phyloP scores from a whole-genome alignment of 2,888 invertebrate genomes.

The Tenthredo notha region DNA sequence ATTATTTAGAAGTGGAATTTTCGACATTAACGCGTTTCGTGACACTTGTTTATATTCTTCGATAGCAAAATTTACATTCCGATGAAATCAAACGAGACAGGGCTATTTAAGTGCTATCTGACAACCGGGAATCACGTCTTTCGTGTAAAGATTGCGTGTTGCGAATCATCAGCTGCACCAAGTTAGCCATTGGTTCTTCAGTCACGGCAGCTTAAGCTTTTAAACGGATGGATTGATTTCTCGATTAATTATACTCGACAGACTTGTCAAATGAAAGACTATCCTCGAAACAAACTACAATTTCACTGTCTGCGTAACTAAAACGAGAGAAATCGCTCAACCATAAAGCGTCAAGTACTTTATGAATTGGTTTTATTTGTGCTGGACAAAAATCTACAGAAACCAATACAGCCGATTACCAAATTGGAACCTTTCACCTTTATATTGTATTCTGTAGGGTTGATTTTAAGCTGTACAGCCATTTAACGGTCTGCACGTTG shows the following conservation, averaged over 20 bases:
- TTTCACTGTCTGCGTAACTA: not conserved
- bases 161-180: constrained; percentile 39
- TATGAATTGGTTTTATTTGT: not conserved
- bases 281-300: not conserved
- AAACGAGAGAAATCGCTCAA: not conserved
- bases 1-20: constrained; percentile 20
- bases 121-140: constrained; percentile 15
- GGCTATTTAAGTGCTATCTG: constrained; percentile 27
- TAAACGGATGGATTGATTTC: constrained; percentile 41
- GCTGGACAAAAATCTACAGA: not conserved
- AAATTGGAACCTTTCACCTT: not conserved
- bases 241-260: constrained; percentile 4
- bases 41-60: constrained; percentile 26
- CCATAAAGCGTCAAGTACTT: not conserved
- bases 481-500: not conserved
- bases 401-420: not conserved
- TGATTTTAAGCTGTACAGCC: constrained; percentile 1
- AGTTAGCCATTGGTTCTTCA: constrained; percentile 26
- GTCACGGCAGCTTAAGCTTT: constrained; percentile 18
- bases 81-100: not conserved
- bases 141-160: constrained; percentile 40
- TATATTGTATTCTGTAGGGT: not conserved
- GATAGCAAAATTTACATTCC: constrained; percentile 47
- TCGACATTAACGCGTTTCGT: constrained; percentile 14
- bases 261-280: not conserved